Base-by-base conservation (phyloP, 2,113 vertebrate genomes). In the Polyodon spathula region DNA sequence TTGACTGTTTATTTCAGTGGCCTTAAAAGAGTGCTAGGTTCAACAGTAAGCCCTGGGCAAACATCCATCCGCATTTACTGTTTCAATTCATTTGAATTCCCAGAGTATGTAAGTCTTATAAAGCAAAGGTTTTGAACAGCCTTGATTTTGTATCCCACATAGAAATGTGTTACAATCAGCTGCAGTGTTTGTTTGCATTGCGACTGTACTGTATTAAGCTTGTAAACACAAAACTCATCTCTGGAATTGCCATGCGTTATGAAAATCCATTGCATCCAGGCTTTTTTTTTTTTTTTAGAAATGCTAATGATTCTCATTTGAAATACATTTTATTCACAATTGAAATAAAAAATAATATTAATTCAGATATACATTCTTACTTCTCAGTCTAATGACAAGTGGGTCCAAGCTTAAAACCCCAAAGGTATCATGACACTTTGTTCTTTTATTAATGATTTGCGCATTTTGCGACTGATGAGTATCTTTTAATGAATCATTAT, bases 371-470 rank as follows among this genome's bases (percentile, higher is more conserved):
- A 68, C 73, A 72, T 76, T 74, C 75, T 75, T 63, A 67, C 66
- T 63, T 27, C 11, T 56, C 42, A 55, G 71, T 78, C 81, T 80
- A 81, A 83, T 84, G 80, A 80, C 78, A 73, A 81, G 78, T 78
- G 67, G 76, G 79, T 72, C 67, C 61, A 54, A 66, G 69, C 41
- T 38, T 8, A 27, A 40, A 15, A 66, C 82, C 76, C 79, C 78
- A 67, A 78, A 81, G 73, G 78, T 76, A 74, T 67, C 72, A 76
- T 69, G 75, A 69, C 75, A 78, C 61, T 71, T 71, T 83, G 70
- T 84, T 85, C 78, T 83, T 83, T 86, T 84, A 85, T 84, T 86
- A 83, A 87, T 82, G 81, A 82, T 80, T 73, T 38, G 39, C 71
- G 81, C 73, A 73, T 79, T 80, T 84, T 75, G 71, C 71, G 73